A percentile compares a stretch with the other conserved stretches of the same genome.
These are phyloP conservation scores for Megaceryle torquata DNA, from an alignment of 2,113 vertebrate species.

Conservation along the genomic window DNA sequence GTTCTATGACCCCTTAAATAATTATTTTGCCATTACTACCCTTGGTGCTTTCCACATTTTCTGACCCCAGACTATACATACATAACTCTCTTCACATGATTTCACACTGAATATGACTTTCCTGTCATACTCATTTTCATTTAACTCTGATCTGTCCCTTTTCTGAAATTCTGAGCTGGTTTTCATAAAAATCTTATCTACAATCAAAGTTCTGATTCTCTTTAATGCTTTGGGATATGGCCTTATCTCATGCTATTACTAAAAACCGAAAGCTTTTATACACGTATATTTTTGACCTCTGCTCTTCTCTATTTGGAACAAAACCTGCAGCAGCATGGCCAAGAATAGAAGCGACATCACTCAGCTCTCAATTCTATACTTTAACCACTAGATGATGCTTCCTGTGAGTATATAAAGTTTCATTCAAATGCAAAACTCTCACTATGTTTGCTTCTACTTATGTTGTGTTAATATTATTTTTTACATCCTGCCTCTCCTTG, in stretches of 20 bases:
- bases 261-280: neutral
- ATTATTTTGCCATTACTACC: neutral
- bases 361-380: neutral
- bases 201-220: conserved; percentile 40
- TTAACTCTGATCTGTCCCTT: conserved; percentile 20
- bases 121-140: neutral
- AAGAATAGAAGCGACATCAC: neutral
- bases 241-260: conserved; percentile 34
- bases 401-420: conserved; percentile 17
- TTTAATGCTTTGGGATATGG: conserved; percentile 7
- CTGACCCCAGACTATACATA: neutral
- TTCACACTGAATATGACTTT: neutral
- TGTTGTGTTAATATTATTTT: neutral
- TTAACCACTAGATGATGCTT: neutral
- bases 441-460: neutral
- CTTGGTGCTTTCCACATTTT: neutral
- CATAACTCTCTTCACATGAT: neutral
- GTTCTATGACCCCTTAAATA: neutral
- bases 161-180: conserved; percentile 23
- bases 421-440: conserved; percentile 23
- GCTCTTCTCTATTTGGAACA: conserved; percentile 12
- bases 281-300: conserved; percentile 40
- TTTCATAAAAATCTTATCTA: conserved; percentile 50
- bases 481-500: neutral
- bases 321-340: neutral